Evolutionary conservation across 1,140 invertebrate genomes (phyloP), one percentile per base, ranked within the genome.

Genomic region (Eulimnadia texana): DNA sequence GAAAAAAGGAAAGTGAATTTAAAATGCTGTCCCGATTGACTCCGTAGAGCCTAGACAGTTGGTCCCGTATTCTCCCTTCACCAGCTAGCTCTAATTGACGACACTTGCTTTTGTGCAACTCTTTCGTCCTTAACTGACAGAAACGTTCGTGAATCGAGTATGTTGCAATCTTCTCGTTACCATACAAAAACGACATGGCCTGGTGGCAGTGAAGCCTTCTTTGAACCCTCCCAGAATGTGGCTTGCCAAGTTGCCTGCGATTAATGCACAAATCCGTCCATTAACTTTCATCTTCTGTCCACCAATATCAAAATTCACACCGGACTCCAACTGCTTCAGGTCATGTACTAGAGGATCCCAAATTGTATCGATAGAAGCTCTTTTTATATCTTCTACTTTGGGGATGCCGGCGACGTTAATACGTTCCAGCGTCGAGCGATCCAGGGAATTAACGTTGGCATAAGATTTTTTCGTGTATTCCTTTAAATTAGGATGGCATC

Each of bases 1-100:
- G 23, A 29, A 56, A 58, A 42, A 28, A 60, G 20, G 27, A 58
- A 20, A 62, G 53, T 25, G 57, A 51, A 58, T 63, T 63, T 16
- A 63, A 49, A 22, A 60, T 47, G 25, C 25, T 42, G 42, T 63
- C 29, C 1, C 33, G 33, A 25, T 62, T 63, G 20, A 63, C 28
- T 16, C 58, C 58, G 47, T 60, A 60, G 20, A 60, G 42, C 27
- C 50, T 60, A 51, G 28, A 47, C 23, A 60, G 50, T 22, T 60
- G 58, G n/a, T 60, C 16, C 16, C 33, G 6, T 42, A 16, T 42
- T 42, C 16, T 42, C 16, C 16, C 16, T 42, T 42, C 33, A 16
- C 6, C 33, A 42, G 33, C 33, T 9, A 6, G 33, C n/a, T n/a
- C n/a, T 42, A 42, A 16, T 16, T 42, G 6, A 42, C 16, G 6